phyloP scores from a whole-genome alignment of 2,888 invertebrate genomes.

The Ferdinandea cuprea region DNA sequence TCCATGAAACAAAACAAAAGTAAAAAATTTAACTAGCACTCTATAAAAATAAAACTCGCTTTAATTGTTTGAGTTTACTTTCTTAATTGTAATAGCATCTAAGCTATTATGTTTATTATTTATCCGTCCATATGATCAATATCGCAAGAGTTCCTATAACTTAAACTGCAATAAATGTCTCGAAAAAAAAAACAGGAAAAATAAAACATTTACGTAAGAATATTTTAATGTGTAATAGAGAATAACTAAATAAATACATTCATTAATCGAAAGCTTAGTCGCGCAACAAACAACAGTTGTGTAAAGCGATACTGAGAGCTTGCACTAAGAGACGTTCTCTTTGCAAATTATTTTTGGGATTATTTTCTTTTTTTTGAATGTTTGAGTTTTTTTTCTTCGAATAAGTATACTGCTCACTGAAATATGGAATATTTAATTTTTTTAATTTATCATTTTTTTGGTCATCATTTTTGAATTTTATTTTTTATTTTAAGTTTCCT shows the following conservation, averaged over 20 bases:
- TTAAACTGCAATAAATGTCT: slow-evolving; percentile 52
- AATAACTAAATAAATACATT: slow-evolving; percentile 8
- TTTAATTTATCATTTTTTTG: background rate
- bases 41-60: background rate
- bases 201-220: background rate
- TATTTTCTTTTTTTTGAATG: background rate
- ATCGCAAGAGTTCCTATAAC: slow-evolving; percentile 69
- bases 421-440: slow-evolving; percentile 22
- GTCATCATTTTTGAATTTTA: background rate
- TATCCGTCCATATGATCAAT: slow-evolving; percentile 80
- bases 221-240: background rate
- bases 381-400: background rate
- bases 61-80: background rate
- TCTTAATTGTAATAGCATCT: slow-evolving; percentile 34
- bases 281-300: too few species aligned
- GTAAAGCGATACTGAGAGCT: too few species aligned
- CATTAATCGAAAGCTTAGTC: background rate
- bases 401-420: slow-evolving; percentile 55
- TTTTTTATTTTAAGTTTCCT: slow-evolving; percentile 2
- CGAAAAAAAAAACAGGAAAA: slow-evolving; percentile 5
- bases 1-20: too few species aligned
- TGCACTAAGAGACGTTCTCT: too few species aligned
- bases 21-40: too few species aligned
- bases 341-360: background rate
- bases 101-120: slow-evolving; percentile 76